Conservation (phyloP, 2,113 vertebrate genomes). For the Tachuris rubrigastra region DNA sequence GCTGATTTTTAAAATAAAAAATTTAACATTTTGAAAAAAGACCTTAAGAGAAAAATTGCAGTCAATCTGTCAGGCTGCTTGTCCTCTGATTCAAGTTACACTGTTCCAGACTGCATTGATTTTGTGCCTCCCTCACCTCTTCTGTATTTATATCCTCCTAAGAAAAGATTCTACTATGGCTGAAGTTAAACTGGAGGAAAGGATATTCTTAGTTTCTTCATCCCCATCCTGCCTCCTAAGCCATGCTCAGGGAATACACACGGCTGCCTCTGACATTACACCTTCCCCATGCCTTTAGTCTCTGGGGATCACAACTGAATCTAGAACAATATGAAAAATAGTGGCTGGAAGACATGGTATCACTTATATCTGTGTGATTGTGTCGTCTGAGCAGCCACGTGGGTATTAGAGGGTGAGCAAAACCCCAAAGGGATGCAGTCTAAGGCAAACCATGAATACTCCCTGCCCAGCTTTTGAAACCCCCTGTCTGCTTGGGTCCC, state of each 20-base stretch:
- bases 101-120: neutral
- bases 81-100: neutral
- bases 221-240: neutral
- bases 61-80: neutral
- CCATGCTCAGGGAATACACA: neutral
- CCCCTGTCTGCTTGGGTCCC: neutral
- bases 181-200: neutral
- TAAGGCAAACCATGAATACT: neutral
- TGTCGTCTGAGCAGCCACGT: neutral
- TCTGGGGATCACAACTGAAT: neutral
- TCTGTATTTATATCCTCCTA: neutral
- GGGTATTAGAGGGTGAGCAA: neutral
- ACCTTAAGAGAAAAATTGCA: neutral
- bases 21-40: neutral
- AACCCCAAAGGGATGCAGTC: neutral
- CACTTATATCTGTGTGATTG: neutral
- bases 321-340: neutral
- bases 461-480: neutral
- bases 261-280: neutral
- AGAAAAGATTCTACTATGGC: neutral
- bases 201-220: neutral
- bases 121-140: neutral
- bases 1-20: neutral
- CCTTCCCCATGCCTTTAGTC: neutral
- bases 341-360: neutral